Conservation (phyloP, 2,888 invertebrate genomes). For the Drosophila atripex region DNA sequence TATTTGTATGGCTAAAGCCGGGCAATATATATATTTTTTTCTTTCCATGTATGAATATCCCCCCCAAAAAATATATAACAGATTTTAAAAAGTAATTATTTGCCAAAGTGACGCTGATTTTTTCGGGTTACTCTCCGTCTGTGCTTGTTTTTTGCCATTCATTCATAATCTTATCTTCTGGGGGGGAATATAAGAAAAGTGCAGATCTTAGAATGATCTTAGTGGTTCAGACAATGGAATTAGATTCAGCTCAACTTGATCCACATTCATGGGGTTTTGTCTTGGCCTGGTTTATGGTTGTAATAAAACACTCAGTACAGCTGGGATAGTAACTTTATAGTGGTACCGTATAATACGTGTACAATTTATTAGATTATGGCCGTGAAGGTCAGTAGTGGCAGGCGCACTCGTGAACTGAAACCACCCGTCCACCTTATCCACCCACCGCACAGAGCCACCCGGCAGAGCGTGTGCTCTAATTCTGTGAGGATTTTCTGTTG, state of each 20-base stretch:
- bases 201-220: conserved; percentile 42
- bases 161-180: conserved; percentile 34
- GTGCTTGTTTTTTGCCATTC: conserved; percentile 18
- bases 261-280: conserved; percentile 45
- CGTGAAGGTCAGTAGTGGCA: conserved; percentile 67
- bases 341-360: conserved; percentile 70
- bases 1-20: conserved; percentile 25
- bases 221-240: conserved; percentile 46
- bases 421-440: background rate
- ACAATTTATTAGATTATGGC: conserved; percentile 75
- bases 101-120: conserved; percentile 59
- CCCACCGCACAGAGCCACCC: background rate
- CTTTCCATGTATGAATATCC: conserved; percentile 10
- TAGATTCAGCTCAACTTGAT: conserved; percentile 35
- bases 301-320: conserved; percentile 72
- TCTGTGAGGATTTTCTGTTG: conserved; percentile 29
- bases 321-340: conserved; percentile 61
- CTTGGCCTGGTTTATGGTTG: conserved; percentile 51
- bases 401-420: conserved; percentile 28
- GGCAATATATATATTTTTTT: conserved; percentile 19
- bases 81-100: conserved; percentile 41
- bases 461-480: conserved; percentile 37
- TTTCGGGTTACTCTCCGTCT: background rate
- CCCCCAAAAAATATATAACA: conserved; percentile 30
- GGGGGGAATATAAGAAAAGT: background rate